Conservation (phyloP, 2,113 vertebrate species). For the Hemichromis elongatus region DNA sequence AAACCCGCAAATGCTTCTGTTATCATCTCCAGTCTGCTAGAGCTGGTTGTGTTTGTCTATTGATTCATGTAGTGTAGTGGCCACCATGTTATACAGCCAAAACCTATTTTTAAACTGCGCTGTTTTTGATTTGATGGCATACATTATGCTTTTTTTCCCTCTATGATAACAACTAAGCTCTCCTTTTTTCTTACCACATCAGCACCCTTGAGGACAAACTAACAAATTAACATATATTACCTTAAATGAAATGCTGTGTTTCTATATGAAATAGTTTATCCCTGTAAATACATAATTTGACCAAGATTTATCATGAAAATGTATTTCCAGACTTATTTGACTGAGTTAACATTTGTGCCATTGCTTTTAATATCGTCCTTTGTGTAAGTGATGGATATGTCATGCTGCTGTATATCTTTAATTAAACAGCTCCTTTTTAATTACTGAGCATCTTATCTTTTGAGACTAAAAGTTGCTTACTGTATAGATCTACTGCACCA, state of each 20-base stretch:
- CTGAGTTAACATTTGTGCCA: not conserved
- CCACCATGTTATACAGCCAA: not conserved
- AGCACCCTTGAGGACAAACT: not conserved
- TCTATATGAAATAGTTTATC: not conserved
- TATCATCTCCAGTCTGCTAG: slow-evolving; percentile 46
- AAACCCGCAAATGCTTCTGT: slow-evolving; percentile 56
- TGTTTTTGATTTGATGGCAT: not conserved
- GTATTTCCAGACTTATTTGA: not conserved
- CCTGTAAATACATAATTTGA: not conserved
- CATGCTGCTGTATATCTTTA: not conserved
- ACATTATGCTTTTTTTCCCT: not conserved
- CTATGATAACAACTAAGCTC: not conserved
- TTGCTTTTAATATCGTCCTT: not conserved
- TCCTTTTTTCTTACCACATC: not conserved
- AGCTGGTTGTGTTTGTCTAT: slow-evolving; percentile 46
- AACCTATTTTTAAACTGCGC: not conserved
- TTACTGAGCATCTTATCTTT: not conserved
- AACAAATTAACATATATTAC: not conserved
- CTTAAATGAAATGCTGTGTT: not conserved
- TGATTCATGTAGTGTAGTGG: slow-evolving; percentile 37
- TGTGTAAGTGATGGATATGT: not conserved
- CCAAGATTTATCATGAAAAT: not conserved
- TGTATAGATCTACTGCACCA: not conserved
- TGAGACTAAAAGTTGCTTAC: not conserved
- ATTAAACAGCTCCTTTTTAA: not conserved